phyloP scores from a whole-genome alignment of 1,140 invertebrate genomes.

The Drosophila arizonae region DNA sequence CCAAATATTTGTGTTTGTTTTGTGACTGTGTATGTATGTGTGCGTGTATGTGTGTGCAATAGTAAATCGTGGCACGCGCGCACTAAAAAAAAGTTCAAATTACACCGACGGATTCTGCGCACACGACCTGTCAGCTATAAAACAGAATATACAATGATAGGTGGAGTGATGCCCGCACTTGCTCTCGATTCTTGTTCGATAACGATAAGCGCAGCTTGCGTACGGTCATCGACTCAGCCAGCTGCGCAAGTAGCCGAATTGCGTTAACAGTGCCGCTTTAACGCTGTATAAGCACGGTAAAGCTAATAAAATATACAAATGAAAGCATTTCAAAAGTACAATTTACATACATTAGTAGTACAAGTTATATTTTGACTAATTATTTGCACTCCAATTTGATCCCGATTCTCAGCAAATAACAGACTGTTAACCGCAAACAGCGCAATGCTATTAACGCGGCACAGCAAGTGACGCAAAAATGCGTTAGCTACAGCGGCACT shows the following conservation, averaged over 20 bases:
- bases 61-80: conserved; percentile 48
- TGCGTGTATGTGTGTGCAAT: conserved; percentile 20
- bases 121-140: conserved; percentile 41
- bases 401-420: too few species aligned
- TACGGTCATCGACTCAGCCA: background rate
- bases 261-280: conserved; percentile 14
- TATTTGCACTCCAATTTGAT: too few species aligned
- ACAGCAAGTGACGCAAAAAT: too few species aligned
- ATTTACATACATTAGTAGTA: too few species aligned
- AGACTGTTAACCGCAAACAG: too few species aligned
- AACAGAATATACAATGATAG: conserved; percentile 44
- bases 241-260: background rate
- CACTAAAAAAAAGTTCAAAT: conserved; percentile 44
- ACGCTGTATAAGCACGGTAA: background rate
- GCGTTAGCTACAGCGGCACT: too few species aligned
- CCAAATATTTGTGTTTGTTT: conserved; percentile 34
- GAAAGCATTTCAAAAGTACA: too few species aligned
- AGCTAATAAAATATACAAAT: too few species aligned
- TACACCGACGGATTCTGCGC: conserved; percentile 45
- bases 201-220: conserved; percentile 6
- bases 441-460: too few species aligned
- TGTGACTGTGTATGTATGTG: conserved; percentile 29
- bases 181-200: conserved; percentile 4
- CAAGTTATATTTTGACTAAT: too few species aligned
- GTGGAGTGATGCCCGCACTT: conserved; percentile 11